Evolutionary conservation across 2,113 vertebrate genomes (phyloP).

Genomic region (Thinocorus orbignyianus): DNA sequence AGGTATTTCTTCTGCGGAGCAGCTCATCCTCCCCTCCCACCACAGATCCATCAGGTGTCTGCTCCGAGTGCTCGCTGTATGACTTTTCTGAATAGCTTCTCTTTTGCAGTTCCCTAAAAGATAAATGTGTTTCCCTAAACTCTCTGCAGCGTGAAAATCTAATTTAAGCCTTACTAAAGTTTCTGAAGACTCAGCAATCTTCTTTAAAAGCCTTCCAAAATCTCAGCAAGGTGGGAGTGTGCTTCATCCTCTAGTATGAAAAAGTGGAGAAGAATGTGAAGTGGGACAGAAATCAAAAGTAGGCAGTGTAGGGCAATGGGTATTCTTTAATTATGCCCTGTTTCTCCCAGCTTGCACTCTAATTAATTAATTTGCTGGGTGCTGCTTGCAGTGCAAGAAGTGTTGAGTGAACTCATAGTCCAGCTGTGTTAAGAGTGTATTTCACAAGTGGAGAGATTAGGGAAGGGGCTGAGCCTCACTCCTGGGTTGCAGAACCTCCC

Average conservation of each 20-base stretch:
- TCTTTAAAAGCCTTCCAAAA: not conserved
- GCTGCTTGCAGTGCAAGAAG: not conserved
- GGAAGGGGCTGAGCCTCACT: not conserved
- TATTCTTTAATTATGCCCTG: not conserved
- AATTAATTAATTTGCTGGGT: not conserved
- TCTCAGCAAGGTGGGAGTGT: not conserved
- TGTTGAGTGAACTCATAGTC: rapidly evolving
- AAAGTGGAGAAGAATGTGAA: not conserved
- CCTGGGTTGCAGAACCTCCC: not conserved
- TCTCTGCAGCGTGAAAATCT: not conserved
- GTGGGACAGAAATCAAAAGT: not conserved
- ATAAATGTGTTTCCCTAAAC: not conserved
- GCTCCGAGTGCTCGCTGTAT: rapidly evolving
- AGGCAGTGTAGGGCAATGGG: not conserved
- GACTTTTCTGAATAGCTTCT: not conserved
- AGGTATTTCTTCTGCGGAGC: not conserved
- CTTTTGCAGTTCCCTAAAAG: not conserved
- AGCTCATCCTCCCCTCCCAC: not conserved
- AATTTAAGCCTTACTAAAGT: not conserved
- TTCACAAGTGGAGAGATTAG: rapidly evolving
- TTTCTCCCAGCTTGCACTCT: not conserved
- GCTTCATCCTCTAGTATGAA: not conserved
- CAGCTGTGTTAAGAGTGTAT: rapidly evolving
- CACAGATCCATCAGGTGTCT: not conserved
- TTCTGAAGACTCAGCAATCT: conserved; percentile 27